These are phyloP conservation scores for Philypnodon macrostomus DNA, from an alignment of 2,797 vertebrate species.

Conservation along the genomic window DNA sequence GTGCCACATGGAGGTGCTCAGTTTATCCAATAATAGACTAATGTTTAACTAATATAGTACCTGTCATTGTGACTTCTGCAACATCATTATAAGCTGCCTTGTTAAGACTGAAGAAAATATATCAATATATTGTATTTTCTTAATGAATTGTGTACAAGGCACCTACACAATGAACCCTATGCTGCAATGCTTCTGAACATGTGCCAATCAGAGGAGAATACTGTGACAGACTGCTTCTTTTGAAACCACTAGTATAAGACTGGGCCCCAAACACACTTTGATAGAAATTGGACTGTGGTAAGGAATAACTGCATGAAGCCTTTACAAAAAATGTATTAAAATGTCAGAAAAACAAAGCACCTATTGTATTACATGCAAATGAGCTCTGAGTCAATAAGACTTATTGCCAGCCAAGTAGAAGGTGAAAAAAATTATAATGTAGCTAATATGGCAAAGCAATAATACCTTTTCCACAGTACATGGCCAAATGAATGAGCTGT, in stretches of 20 bases:
- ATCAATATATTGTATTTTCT: slow-evolving; percentile 10
- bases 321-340: slow-evolving; percentile 63
- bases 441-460: neutral
- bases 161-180: slow-evolving; percentile 28
- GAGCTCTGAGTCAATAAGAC: slow-evolving; percentile 45
- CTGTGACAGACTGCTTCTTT: slow-evolving; percentile 55
- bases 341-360: slow-evolving; percentile 42
- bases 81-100: slow-evolving; percentile 23
- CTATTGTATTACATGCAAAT: too few species aligned
- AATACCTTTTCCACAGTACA: neutral
- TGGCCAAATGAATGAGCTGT: too few species aligned
- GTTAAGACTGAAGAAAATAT: slow-evolving; percentile 27
- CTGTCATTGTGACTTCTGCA: slow-evolving; percentile 19
- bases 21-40: slow-evolving; percentile 76
- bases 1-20: slow-evolving; percentile 86
- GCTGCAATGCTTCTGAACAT: slow-evolving; percentile 32
- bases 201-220: slow-evolving; percentile 34
- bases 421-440: slow-evolving; percentile 5
- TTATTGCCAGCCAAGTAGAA: slow-evolving; percentile 29
- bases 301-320: slow-evolving; percentile 28
- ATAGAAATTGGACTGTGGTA: slow-evolving; percentile 14
- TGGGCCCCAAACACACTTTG: slow-evolving; percentile 19
- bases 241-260: slow-evolving; percentile 35
- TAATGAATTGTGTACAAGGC: slow-evolving; percentile 7
- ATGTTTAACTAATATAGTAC: slow-evolving; percentile 11